Percentiles rank a stretch among this genome's conserved stretches.
These are phyloP conservation scores for Acronicta alni DNA, from an alignment of 2,888 invertebrate genomes.

Conservation along the genomic window DNA sequence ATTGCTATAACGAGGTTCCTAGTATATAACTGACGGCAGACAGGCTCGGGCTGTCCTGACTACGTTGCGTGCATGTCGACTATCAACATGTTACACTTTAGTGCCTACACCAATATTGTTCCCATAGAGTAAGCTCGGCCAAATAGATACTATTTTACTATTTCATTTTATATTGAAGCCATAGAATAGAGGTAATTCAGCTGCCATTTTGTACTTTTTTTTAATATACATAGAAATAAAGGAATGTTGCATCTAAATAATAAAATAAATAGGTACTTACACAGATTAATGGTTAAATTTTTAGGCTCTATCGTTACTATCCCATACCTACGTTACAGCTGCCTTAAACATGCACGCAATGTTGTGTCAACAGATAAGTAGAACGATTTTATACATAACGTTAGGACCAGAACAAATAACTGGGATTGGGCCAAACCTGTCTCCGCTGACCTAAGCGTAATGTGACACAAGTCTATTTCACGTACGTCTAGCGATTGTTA, in stretches of 20 bases:
- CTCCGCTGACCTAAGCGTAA: slow-evolving; percentile 52
- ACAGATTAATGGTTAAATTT: slow-evolving; percentile 58
- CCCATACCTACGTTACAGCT: slow-evolving; percentile 78
- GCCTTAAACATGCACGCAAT: slow-evolving; percentile 79
- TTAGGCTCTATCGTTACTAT: slow-evolving; percentile 69
- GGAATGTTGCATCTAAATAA: slow-evolving; percentile 68
- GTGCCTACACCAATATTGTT: slow-evolving; percentile 82
- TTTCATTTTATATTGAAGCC: slow-evolving; percentile 65
- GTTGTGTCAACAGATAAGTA: slow-evolving; percentile 52
- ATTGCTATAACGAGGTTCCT: slow-evolving; percentile 52
- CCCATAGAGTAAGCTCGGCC: slow-evolving; percentile 87
- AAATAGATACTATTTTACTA: slow-evolving; percentile 66
- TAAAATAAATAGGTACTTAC: slow-evolving; percentile 67
- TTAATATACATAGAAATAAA: slow-evolving; percentile 59
- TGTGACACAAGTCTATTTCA: slow-evolving; percentile 50
- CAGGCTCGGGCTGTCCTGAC: slow-evolving; percentile 60
- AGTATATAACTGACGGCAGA: slow-evolving; percentile 57
- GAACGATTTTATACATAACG: slow-evolving; percentile 42
- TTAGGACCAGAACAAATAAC: slow-evolving; percentile 39
- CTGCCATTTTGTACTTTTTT: slow-evolving; percentile 82
- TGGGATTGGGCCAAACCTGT: slow-evolving; percentile 59
- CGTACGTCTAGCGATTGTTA: slow-evolving; percentile 51
- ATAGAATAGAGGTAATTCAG: slow-evolving; percentile 71
- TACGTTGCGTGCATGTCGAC: slow-evolving; percentile 72
- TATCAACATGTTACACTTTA: slow-evolving; percentile 67